Evolutionary conservation across 2,888 invertebrate genomes (phyloP).

Genomic region (Anthrax anthrax): DNA sequence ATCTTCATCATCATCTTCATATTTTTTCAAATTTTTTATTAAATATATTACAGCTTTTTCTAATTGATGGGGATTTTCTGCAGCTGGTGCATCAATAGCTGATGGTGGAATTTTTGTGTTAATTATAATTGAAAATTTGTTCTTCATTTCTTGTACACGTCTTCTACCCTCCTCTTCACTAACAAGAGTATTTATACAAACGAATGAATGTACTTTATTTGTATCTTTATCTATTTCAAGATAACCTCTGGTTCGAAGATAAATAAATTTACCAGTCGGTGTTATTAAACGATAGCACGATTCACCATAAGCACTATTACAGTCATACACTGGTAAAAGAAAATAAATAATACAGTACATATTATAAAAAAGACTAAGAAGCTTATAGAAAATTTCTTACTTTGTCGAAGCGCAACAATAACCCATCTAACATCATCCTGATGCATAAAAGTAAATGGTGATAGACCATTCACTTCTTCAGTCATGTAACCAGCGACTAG

Average conservation of each 20-base stretch:
- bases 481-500: slow-evolving; percentile 79
- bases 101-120: slow-evolving; percentile 37
- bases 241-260: slow-evolving; percentile 68
- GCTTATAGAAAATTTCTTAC: slow-evolving; percentile 36
- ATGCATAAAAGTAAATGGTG: slow-evolving; percentile 82
- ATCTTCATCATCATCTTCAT: slow-evolving; percentile 17
- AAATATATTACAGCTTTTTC: slow-evolving; percentile 60
- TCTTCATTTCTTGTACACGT: slow-evolving; percentile 65
- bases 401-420: slow-evolving; percentile 72
- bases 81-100: slow-evolving; percentile 35
- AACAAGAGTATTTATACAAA: slow-evolving; percentile 69
- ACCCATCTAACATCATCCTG: slow-evolving; percentile 81
- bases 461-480: slow-evolving; percentile 74
- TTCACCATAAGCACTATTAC: slow-evolving; percentile 65
- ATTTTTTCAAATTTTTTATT: slow-evolving; percentile 37
- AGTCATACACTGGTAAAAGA: slow-evolving; percentile 58
- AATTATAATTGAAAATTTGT: slow-evolving; percentile 56
- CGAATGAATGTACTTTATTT: slow-evolving; percentile 69
- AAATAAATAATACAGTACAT: too few species aligned
- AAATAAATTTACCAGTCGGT: slow-evolving; percentile 72
- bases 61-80: slow-evolving; percentile 55
- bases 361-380: slow-evolving; percentile 2
- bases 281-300: slow-evolving; percentile 76
- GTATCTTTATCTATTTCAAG: slow-evolving; percentile 65
- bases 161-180: slow-evolving; percentile 58